Conservation (phyloP, 2,888 invertebrate genomes). For the Isotomurus palustris region DNA sequence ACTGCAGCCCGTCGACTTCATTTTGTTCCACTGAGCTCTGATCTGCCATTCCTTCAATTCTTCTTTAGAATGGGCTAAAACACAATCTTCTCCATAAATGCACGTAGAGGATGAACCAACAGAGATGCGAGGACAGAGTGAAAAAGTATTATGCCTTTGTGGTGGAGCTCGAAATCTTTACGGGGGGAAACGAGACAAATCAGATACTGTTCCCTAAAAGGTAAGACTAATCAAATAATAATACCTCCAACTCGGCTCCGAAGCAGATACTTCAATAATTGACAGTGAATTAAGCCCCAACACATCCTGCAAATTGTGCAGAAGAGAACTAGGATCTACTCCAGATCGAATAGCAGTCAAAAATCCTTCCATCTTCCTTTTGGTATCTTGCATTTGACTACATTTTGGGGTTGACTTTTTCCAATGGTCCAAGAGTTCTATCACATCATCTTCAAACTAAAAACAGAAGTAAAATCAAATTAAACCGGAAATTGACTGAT, state of each 20-base stretch:
- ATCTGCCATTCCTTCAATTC: conserved; percentile 70
- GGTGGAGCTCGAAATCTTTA: conserved; percentile 39
- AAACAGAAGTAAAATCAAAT: not conserved
- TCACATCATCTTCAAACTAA: conserved; percentile 38
- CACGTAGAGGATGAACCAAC: conserved; percentile 54
- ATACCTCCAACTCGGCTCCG: conserved; percentile 5
- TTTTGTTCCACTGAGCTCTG: conserved; percentile 17
- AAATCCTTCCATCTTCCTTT: conserved; percentile 36
- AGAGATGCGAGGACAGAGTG: conserved; percentile 33
- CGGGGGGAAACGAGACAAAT: too few species aligned
- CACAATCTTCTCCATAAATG: conserved; percentile 66
- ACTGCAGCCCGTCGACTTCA: not conserved
- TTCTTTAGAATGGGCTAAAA: conserved; percentile 66
- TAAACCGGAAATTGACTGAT: not conserved
- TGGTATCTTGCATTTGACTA: conserved; percentile 29
- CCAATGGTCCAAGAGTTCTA: conserved; percentile 40
- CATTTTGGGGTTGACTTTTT: conserved; percentile 34
- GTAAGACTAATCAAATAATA: too few species aligned
- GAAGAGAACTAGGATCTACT: conserved; percentile 31
- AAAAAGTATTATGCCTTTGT: conserved; percentile 36
- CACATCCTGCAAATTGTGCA: conserved; percentile 33
- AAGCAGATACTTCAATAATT: not conserved
- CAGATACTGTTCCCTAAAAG: too few species aligned
- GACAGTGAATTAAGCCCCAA: conserved; percentile 9
- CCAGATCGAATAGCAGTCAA: conserved; percentile 37